Conservation (phyloP, 2,113 vertebrate species). For the Ia io region DNA sequence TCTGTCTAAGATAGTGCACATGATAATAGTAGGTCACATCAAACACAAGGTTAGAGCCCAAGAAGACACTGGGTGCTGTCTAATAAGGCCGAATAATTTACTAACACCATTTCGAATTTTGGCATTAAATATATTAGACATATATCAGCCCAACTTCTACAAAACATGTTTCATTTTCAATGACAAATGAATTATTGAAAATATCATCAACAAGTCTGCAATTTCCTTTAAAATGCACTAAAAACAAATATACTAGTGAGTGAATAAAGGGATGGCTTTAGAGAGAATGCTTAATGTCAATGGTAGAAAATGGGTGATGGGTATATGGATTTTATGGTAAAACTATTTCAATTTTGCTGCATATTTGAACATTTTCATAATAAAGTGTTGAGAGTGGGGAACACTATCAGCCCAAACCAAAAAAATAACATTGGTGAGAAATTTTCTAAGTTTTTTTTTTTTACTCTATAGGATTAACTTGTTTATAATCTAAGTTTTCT, state of each 20-base stretch:
- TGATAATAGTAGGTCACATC: not conserved
- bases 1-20: not conserved
- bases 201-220: not conserved
- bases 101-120: not conserved
- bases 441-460: not conserved
- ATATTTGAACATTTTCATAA: not conserved
- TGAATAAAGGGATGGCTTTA: not conserved
- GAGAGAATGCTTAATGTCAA: not conserved
- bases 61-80: not conserved
- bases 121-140: not conserved
- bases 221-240: not conserved
- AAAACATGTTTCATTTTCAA: conserved; percentile 12
- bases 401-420: not conserved
- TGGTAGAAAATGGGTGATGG: not conserved
- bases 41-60: not conserved
- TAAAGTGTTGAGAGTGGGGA: not conserved
- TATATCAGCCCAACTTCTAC: not conserved
- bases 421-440: not conserved
- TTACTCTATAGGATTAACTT: not conserved
- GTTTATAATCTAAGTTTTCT: not conserved
- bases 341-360: not conserved
- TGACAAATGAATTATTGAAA: not conserved
- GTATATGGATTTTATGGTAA: not conserved
- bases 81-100: not conserved
- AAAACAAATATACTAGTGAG: not conserved